Base-by-base conservation (phyloP, 1,140 invertebrate species). In the Cotesia typhae region DNA sequence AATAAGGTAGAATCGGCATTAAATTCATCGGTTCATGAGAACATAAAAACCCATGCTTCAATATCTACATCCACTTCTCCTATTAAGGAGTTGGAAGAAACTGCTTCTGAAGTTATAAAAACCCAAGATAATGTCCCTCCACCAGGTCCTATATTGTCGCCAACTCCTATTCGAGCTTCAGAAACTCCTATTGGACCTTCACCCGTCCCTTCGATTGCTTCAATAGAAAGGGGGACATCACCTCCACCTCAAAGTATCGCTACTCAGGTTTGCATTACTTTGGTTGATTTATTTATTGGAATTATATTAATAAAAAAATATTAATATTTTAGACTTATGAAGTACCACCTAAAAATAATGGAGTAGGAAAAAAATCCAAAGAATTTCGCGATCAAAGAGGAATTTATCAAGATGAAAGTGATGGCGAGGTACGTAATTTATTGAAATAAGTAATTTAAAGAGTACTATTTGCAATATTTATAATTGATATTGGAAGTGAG, bases 171-270 rank as follows among this genome's bases (percentile, higher is more conserved):
- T 10, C 28, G 12, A 20, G 6, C 47, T 12, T 51, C 52, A 35
- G 14, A 37, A 69, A 36, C 20, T 14, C n/a, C 67, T 10, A 7
- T 28, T 10, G 17, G 7, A 65, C 57, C 47, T 9, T 63, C 51
- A 41, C 20, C 59, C 3, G 28, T 53, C 28, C 12, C 59, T 4
- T 47, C 70, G 17, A 38, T 6, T 4, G 51, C 60, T 6, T 41
- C 65, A 64, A 72, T 67, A 10, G 74, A 75, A 35, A 70, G 71
- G 4, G 94, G 93, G 71, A 95, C 94, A 20, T 95, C 94, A 17
- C 94, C 94, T 65, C 93, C 94, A 51, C 94, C 94, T 5, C 94
- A 95, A 85, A 94, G 89, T 82, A 94, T 94, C 77, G 94, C 94
- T 36, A 95, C 94, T 36, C 94, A 95, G 90, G 94, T 95, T 90